Evolutionary conservation across 1,140 invertebrate genomes (phyloP).

Genomic region (Cotesia chilonis): DNA sequence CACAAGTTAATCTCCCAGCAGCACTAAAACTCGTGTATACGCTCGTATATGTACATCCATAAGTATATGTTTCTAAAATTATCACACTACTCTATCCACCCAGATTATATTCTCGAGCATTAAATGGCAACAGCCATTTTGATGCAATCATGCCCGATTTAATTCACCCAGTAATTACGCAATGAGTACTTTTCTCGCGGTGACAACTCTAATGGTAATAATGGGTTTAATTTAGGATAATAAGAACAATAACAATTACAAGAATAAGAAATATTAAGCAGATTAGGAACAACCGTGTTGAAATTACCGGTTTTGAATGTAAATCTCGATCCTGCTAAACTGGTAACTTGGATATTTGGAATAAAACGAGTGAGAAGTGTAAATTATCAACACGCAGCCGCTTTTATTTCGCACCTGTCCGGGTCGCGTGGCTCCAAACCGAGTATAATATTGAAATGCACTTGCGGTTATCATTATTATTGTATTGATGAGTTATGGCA

Average conservation of each 20-base stretch:
- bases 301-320: background rate
- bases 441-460: background rate
- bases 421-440: conserved; percentile 24
- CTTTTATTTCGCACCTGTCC: background rate
- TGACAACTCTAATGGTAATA: too few relatives aligned
- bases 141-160: background rate
- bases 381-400: conserved; percentile 19
- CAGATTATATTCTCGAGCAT: too few relatives aligned
- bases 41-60: too few relatives aligned
- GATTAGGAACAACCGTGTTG: background rate
- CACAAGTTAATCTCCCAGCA: too few relatives aligned
- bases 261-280: too few relatives aligned
- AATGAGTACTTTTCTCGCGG: background rate
- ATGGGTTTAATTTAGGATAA: too few relatives aligned
- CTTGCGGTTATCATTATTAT: background rate
- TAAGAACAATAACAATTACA: too few relatives aligned
- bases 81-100: too few relatives aligned
- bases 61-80: too few relatives aligned
- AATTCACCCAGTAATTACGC: background rate
- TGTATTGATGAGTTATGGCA: background rate
- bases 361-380: background rate
- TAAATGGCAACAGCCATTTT: background rate
- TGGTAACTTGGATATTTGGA: background rate
- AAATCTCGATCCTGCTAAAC: background rate
- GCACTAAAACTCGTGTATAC: too few relatives aligned